Percentiles rank a stretch among this genome's conserved stretches.
phyloP scores from a whole-genome alignment of 2,113 vertebrate genomes.

The Cebus imitator region DNA sequence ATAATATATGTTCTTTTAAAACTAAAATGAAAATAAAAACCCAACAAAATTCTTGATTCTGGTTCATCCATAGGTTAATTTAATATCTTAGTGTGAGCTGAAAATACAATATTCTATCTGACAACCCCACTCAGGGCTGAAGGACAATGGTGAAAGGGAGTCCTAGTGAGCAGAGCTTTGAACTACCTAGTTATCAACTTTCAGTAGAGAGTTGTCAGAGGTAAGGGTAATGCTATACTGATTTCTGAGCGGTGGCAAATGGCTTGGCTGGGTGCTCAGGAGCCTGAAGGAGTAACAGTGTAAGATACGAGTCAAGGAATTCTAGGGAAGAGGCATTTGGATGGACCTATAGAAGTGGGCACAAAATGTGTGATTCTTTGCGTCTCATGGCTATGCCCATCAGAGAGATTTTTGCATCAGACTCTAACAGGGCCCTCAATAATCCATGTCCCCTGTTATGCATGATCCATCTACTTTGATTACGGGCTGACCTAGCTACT shows the following conservation, averaged over 20 bases:
- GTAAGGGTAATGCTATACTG: not conserved
- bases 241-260: not conserved
- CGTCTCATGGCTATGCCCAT: not conserved
- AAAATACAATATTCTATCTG: not conserved
- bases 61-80: not conserved
- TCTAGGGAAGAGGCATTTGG: not conserved
- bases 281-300: not conserved
- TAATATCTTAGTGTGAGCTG: not conserved
- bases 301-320: not conserved
- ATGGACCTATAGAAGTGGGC: not conserved
- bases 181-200: not conserved
- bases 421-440: not conserved
- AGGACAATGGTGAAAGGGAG: not conserved
- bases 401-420: not conserved
- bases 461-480: not conserved
- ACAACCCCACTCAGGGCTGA: not conserved
- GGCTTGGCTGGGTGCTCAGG: not conserved
- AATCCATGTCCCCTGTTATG: not conserved
- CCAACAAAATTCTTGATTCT: not conserved
- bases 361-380: not conserved
- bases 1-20: not conserved
- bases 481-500: not conserved
- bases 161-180: not conserved
- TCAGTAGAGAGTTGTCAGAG: not conserved
- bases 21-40: not conserved